Percentiles rank a stretch among this genome's conserved stretches.
Conservation (phyloP, 2,113 vertebrate species). For the Irena cyanogastra region DNA sequence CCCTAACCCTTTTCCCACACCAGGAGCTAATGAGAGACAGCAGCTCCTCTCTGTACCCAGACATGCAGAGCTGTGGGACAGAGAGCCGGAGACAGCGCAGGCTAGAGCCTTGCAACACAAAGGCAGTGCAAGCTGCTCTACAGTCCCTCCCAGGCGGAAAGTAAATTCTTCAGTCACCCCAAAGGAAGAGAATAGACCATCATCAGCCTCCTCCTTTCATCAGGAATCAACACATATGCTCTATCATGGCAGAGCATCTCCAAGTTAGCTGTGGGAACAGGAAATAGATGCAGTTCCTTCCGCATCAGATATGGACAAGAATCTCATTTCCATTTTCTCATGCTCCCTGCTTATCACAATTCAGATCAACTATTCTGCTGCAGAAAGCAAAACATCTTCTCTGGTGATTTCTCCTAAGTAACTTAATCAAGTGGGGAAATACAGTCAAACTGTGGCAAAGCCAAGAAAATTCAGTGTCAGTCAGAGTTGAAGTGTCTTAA, state of each 20-base stretch:
- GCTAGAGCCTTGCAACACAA: neutral
- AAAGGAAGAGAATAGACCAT: neutral
- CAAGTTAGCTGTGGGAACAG: neutral
- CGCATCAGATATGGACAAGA: neutral
- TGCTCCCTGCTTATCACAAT: neutral
- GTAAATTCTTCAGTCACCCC: neutral
- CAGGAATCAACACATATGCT: neutral
- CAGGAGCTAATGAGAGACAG: neutral
- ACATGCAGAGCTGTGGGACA: neutral
- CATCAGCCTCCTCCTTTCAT: neutral
- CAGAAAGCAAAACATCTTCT: neutral
- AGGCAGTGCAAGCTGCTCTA: neutral
- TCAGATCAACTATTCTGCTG: neutral
- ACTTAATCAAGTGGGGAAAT: neutral
- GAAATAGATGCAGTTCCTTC: conserved; percentile 34
- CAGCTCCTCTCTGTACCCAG: neutral
- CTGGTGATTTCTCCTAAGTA: neutral
- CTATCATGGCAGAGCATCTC: neutral
- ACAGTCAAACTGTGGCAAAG: neutral
- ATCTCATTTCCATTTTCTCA: neutral
- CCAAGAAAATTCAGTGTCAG: neutral
- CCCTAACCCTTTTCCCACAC: neutral
- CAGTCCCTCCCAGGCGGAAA: neutral
- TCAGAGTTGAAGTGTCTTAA: neutral
- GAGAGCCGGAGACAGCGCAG: neutral